Conservation (phyloP, 2,113 vertebrate genomes). For the Ramphastos sulfuratus region DNA sequence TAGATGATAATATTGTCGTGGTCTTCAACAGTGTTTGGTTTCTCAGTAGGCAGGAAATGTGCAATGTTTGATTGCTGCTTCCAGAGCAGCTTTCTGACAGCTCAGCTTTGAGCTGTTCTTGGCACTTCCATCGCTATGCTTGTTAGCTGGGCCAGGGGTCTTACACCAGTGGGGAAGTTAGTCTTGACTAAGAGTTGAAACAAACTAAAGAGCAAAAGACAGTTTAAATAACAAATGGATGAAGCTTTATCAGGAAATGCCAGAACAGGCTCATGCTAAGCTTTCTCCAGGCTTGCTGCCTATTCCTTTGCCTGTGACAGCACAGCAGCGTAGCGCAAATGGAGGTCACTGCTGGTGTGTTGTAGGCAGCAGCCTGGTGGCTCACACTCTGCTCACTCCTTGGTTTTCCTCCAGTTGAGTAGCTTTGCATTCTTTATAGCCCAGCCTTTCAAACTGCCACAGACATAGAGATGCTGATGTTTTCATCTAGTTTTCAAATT, state of each 20-base stretch:
- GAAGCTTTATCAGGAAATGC: neutral
- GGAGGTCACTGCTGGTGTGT: neutral
- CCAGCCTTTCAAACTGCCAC: neutral
- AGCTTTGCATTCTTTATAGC: neutral
- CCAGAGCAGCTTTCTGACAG: neutral
- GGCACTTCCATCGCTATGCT: rapidly evolving
- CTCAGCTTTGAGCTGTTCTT: neutral
- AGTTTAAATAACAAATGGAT: constrained; percentile 9
- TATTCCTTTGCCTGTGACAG: neutral
- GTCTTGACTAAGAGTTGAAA: neutral
- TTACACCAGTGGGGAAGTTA: neutral
- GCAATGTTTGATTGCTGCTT: rapidly evolving
- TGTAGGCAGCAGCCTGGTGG: neutral
- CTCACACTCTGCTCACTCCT: neutral
- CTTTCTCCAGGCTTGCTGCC: neutral
- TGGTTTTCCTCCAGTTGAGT: neutral
- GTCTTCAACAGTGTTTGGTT: neutral
- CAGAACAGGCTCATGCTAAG: neutral
- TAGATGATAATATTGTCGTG: neutral
- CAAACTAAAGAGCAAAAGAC: neutral
- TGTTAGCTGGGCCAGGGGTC: neutral
- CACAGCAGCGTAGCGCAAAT: neutral
- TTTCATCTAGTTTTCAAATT: neutral
- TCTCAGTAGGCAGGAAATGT: neutral
- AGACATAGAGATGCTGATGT: neutral